phyloP scores from a whole-genome alignment of 2,888 invertebrate species.

The Eurytoma adleriae region DNA sequence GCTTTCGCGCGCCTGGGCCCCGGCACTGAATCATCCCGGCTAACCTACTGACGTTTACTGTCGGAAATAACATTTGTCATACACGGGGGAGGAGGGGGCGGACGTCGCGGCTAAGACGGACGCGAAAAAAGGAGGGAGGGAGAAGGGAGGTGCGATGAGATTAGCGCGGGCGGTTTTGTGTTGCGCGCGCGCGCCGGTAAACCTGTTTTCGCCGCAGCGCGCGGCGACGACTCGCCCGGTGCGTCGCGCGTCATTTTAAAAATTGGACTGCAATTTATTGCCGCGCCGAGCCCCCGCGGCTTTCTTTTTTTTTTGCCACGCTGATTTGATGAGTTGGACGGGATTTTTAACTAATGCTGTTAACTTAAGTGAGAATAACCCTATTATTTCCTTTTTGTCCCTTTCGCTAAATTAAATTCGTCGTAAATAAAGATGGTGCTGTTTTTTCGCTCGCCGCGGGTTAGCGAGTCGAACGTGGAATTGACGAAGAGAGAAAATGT shows the following conservation, averaged over 20 bases:
- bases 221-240: not conserved
- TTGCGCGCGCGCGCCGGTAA: slow-evolving; percentile 22
- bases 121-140: slow-evolving; percentile 30
- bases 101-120: not conserved
- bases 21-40: slow-evolving; percentile 70
- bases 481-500: not conserved
- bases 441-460: too few species aligned
- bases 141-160: slow-evolving; percentile 49
- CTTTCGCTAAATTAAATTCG: too few species aligned
- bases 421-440: too few species aligned
- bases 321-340: not conserved
- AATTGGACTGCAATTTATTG: slow-evolving; percentile 52
- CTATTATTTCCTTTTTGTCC: too few species aligned
- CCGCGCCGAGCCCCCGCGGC: not conserved
- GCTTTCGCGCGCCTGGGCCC: slow-evolving; percentile 50
- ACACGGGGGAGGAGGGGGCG: slow-evolving; percentile 56
- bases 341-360: too few species aligned
- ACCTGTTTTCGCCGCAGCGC: slow-evolving; percentile 40
- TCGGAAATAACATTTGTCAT: slow-evolving; percentile 74
- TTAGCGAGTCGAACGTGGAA: too few species aligned
- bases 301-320: too few species aligned
- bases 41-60: slow-evolving; percentile 74
- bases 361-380: too few species aligned
- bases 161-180: slow-evolving; percentile 52
- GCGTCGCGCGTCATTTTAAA: slow-evolving; percentile 43